Base-by-base conservation (phyloP, 2,888 invertebrate species). In the Melitaea athalia region DNA sequence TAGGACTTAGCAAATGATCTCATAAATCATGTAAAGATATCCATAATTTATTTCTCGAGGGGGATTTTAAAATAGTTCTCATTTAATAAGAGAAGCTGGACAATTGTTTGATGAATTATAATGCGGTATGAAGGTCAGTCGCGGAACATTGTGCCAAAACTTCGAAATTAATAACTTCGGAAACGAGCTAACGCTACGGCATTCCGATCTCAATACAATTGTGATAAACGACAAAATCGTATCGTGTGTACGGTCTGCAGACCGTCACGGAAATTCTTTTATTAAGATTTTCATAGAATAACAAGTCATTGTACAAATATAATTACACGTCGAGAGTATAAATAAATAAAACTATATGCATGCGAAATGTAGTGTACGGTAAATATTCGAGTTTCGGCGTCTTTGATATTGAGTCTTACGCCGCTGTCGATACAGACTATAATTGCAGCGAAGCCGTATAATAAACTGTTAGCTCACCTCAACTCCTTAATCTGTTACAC, bases 121-220 rank as follows among this genome's bases (percentile, higher is more conserved):
- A 70, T 72, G 71, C 64, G 64, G 64, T 57, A 76, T 75, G 86
- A 84, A 86, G 86, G 88, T 77, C 82, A 74, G 62, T 67, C 62
- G 71, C 69, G 73, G 73, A 73, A 71, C 68, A 59, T 77, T 76
- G 83, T 84, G 87, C 86, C 88, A 87, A 86, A 81, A 83, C 64
- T 67, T 66, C 52, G 45, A 53, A 52, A 69, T 69, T 67, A 69
- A 67, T 69, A 69, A 64, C 59, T 62, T 64, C 47, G 53, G 10
- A 63, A 49, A 70, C 42, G 24, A 24, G 47, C 14, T 64, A 53
- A 67, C 62, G 61, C 59, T 33, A 60, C 60, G 7, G 55, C 53
- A 65, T 59, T 65, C 62, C 38, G 42, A 47, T 65, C 55, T 49
- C 63, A 59, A 65, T 24, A 14, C 38, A n/a, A 45, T 61, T 45